Base-by-base conservation (phyloP, 2,888 invertebrate genomes). In the Brachypalpus laphriformis region DNA sequence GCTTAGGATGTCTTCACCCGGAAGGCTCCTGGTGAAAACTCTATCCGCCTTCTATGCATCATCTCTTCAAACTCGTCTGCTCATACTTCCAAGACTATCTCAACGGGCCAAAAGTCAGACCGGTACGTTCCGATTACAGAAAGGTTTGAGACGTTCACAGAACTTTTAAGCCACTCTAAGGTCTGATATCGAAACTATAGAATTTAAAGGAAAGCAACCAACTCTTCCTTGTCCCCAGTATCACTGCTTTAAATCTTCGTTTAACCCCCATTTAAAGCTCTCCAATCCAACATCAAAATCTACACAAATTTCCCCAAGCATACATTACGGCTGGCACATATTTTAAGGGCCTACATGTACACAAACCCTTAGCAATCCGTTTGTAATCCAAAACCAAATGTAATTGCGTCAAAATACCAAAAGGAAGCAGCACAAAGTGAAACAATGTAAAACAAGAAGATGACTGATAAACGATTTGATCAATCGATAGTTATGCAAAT, bases 401-500 rank as follows among this genome's bases (percentile, higher is more conserved):
- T 74, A 51, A 66, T 75, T 66, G 65, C 31, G 59, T 75, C 49
- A 57, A 37, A 65, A 66, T 40, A 65, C 11, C 45, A 14, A 40
- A 47, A 34, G 2, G 54, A 54, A 31, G 4, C 25, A 37, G 57
- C 45, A 47, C 47, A 59, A 59, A 70, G 70, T 47, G 47, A 71
- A 72, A 72, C 72, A 72, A 61, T 68, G 45, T 56, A 31, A 56
- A 45, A 70, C 70, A 70, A 42, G 56, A 31, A 56, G 31, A 70
- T 56, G 56, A n/a, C 70, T 56, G 70, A 56, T 70, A 70, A 70
- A 56, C 56, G 70, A 56, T 56, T 56, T 70, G 70, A 70, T 70
- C 70, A 56, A 70, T 70, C 70, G 70, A 70, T 70, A 70, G 70
- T 45, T 70, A 70, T 70, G 70, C 42, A 56, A 70, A 70, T 70